Conservation (phyloP, 2,888 invertebrate species). For the Callimorpha dominula region DNA sequence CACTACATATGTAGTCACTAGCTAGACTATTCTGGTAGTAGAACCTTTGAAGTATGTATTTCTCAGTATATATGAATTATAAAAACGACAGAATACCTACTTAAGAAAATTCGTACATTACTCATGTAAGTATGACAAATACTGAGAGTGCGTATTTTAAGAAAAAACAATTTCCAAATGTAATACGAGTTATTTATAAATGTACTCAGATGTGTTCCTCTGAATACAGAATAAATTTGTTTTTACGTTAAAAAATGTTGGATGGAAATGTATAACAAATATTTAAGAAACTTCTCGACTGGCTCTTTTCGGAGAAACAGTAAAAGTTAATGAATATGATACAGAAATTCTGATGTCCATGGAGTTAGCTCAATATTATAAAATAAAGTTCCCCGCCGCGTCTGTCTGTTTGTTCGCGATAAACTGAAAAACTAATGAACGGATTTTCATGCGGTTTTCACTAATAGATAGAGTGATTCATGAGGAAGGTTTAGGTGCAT, state of each 20-base stretch:
- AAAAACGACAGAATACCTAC: conserved; percentile 23
- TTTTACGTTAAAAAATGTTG: conserved; percentile 16
- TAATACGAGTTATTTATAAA: conserved; percentile 39
- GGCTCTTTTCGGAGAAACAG: neutral
- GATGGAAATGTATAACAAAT: neutral
- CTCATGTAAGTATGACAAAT: conserved; percentile 30
- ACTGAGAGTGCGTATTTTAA: conserved; percentile 25
- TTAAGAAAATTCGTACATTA: conserved; percentile 32
- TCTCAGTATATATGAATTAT: neutral
- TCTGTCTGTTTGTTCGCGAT: too few relatives aligned
- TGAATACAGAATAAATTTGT: conserved; percentile 36
- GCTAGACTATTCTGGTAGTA: neutral
- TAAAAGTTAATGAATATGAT: neutral
- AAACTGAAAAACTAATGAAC: too few relatives aligned
- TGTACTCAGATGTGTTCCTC: conserved; percentile 21
- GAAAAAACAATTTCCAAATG: conserved; percentile 40
- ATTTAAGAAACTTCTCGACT: neutral
- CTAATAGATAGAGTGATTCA: too few relatives aligned
- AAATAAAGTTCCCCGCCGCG: too few relatives aligned
- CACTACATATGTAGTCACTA: too few relatives aligned
- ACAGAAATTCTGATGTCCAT: neutral
- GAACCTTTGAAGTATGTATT: neutral
- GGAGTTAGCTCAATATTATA: neutral
- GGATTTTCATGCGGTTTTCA: too few relatives aligned
- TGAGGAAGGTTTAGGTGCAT: too few relatives aligned